Percentiles rank a stretch among this genome's conserved stretches.
phyloP scores from a whole-genome alignment of 2,888 invertebrate species.

The Oxystoma pomonae region DNA sequence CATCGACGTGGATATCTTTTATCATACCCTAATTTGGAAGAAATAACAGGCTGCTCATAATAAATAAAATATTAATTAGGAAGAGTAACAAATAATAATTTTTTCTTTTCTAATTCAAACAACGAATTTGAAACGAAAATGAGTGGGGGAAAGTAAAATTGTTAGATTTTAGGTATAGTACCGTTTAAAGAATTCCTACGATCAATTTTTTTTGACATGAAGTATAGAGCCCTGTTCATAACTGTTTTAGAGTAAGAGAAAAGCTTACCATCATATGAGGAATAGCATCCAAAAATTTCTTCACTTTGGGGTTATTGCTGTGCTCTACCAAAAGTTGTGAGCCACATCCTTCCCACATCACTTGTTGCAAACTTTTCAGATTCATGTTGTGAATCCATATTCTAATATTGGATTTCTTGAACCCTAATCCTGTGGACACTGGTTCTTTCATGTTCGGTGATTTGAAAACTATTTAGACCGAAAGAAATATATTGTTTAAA shows the following conservation, averaged over 20 bases:
- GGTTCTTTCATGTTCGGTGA: slow-evolving; percentile 25
- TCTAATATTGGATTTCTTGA: slow-evolving; percentile 71
- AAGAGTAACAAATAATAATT: too few species aligned
- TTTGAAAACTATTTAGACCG: not conserved
- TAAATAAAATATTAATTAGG: too few species aligned
- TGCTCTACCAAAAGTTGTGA: slow-evolving; percentile 77
- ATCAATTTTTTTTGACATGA: too few species aligned
- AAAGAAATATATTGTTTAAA: too few species aligned
- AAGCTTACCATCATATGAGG: slow-evolving; percentile 81
- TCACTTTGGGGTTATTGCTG: slow-evolving; percentile 77
- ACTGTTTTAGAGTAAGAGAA: not conserved
- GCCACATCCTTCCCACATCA: slow-evolving; percentile 89
- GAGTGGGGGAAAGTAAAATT: too few species aligned
- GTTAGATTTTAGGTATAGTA: too few species aligned
- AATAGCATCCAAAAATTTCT: slow-evolving; percentile 86
- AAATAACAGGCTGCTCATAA: too few species aligned
- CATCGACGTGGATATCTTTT: slow-evolving; percentile 74
- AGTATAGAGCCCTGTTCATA: too few species aligned
- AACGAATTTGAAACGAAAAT: too few species aligned
- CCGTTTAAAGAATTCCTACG: too few species aligned
- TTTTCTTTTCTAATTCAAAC: too few species aligned
- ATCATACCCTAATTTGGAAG: slow-evolving; percentile 62
- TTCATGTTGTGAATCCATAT: slow-evolving; percentile 96
- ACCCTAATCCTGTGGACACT: slow-evolving; percentile 56
- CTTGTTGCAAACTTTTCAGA: slow-evolving; percentile 78